Evolutionary conservation across 2,888 invertebrate genomes (phyloP).

Genomic region (Metalampra italica): DNA sequence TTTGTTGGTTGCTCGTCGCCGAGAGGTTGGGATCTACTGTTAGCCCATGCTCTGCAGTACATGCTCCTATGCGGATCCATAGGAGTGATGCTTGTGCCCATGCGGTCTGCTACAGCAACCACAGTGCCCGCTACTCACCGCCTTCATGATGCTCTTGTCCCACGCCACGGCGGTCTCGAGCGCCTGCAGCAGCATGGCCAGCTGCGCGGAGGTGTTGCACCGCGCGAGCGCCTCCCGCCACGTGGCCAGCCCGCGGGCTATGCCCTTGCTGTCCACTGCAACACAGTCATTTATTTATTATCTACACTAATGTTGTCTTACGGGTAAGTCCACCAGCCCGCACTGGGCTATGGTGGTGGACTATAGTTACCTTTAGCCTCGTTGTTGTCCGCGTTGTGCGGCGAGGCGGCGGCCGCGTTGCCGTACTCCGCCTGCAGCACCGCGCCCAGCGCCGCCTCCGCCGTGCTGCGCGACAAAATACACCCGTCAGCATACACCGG

Average conservation of each 20-base stretch:
- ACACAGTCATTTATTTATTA: background rate
- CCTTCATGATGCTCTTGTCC: slow-evolving; percentile 99
- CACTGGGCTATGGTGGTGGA: too few relatives aligned
- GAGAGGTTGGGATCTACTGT: too few relatives aligned
- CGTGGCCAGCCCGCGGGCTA: slow-evolving; percentile 87
- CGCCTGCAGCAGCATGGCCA: slow-evolving; percentile 88
- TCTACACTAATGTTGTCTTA: too few relatives aligned
- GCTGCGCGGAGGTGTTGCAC: slow-evolving; percentile 91
- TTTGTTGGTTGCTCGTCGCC: too few relatives aligned
- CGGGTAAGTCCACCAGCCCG: too few relatives aligned
- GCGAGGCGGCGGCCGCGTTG: slow-evolving; percentile 49
- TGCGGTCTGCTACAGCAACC: too few relatives aligned
- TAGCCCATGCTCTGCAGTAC: too few relatives aligned
- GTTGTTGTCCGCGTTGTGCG: slow-evolving; percentile 45
- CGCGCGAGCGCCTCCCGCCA: slow-evolving; percentile 95
- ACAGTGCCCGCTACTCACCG: slow-evolving; percentile 82
- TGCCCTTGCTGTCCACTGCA: slow-evolving; percentile 64
- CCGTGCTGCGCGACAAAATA: slow-evolving; percentile 32
- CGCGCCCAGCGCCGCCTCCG: slow-evolving; percentile 59
- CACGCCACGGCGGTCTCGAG: slow-evolving; percentile 96
- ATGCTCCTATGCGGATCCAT: too few relatives aligned
- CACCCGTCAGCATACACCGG: too few relatives aligned
- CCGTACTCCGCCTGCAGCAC: slow-evolving; percentile 63
- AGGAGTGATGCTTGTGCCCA: too few relatives aligned
- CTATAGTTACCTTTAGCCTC: background rate